Base-by-base conservation (phyloP, 2,888 invertebrate species). In the Drosophila picticornis region DNA sequence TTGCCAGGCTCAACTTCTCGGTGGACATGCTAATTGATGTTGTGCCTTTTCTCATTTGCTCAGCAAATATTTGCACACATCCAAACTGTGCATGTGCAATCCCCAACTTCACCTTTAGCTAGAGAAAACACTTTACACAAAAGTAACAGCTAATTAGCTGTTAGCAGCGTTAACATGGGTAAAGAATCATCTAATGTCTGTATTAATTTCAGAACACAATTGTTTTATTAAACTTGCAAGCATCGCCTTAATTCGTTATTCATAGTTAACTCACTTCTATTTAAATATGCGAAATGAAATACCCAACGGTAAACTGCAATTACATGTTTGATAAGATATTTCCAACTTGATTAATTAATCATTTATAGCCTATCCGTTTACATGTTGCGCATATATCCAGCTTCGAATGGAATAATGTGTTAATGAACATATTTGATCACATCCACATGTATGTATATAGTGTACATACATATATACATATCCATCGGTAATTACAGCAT, bases 281-380 rank as follows among this genome's bases (percentile, higher is more conserved):
- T 38, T 25, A 38, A 27, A 55, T 34, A 52, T 65, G 55, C 46
- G 13, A 48, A 25, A 48, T 72, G 32, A 10, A 27, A 34, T 68
- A 29, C 11, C 7, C 32, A n/a, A 22, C 34, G 36, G 59, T 43
- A 38, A 40, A 62, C 31, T 55, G 10, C 11, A 63, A 59, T 29
- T 56, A 43, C 43, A 50, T 59, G 64, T n/a, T 61, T 50, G 55
- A 61, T 63, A 77, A 67, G 40, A 60, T 61, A 56, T 46, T 62
- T 29, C 36, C 38, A 65, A 60, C 34, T 61, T 34, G 27, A 34
- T n/a, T 61, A 77, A 82, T 82, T 82, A 80, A 77, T 80, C 74
- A 77, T 64, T 57, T 61, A 46, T 66, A 67, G 69, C 51, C 53
- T 43, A 51, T 55, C 60, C 36, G 62, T 69, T 72, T 65, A 53